Conservation (phyloP, 2,113 vertebrate species). For the Heteronetta atricapilla region DNA sequence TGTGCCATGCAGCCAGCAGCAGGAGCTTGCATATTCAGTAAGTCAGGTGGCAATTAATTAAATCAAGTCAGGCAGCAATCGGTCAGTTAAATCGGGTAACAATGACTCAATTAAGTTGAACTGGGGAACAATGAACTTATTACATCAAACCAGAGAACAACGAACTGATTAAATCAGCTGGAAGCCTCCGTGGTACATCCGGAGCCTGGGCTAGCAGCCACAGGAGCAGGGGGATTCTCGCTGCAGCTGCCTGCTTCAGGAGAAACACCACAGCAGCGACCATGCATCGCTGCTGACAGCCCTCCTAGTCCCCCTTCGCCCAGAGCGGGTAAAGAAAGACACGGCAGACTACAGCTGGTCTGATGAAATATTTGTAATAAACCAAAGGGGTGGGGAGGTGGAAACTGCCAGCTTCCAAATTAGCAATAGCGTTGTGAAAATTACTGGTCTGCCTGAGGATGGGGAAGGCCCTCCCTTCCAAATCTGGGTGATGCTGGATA, state of each 20-base stretch:
- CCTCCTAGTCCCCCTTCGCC: not conserved
- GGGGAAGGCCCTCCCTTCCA: slow-evolving; percentile 21
- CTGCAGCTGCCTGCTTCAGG: not conserved
- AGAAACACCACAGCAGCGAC: slow-evolving; percentile 23
- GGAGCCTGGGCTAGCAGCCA: not conserved
- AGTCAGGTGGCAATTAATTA: slow-evolving; percentile 13
- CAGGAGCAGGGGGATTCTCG: rapidly evolving
- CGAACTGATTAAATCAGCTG: slow-evolving; percentile 4
- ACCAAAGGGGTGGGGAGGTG: slow-evolving; percentile 1
- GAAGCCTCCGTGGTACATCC: not conserved
- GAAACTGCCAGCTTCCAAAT: slow-evolving; percentile 34
- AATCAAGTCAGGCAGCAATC: slow-evolving; percentile 53
- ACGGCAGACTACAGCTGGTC: not conserved
- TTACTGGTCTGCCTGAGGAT: slow-evolving; percentile 3
- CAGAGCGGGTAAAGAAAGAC: not conserved
- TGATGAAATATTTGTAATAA: slow-evolving; percentile 31
- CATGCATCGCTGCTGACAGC: not conserved
- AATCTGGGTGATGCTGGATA: slow-evolving; percentile 1
- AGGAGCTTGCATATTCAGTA: slow-evolving; percentile 31
- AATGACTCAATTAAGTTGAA: slow-evolving; percentile 52
- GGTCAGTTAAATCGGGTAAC: slow-evolving; percentile 47
- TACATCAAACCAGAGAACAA: slow-evolving; percentile 20
- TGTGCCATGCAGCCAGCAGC: not conserved
- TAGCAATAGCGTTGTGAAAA: not conserved
- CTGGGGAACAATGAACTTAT: slow-evolving; percentile 44